A percentile compares a stretch with the other conserved stretches of the same genome.
Conservation (phyloP, 2,113 vertebrate genomes). For the Phrynosoma blainvillii region DNA sequence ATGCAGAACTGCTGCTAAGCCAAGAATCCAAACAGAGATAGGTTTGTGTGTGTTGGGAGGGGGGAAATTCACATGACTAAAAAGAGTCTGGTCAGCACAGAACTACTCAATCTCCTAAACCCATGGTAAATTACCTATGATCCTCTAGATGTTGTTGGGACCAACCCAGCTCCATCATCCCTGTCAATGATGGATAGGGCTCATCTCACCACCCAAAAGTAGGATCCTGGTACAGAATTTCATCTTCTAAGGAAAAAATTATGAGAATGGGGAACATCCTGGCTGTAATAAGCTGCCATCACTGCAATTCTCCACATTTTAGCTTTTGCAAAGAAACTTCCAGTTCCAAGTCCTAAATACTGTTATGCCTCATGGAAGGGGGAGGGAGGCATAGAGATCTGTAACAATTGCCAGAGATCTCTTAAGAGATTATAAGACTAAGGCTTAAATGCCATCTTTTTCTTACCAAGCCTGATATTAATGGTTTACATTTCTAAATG, state of each 20-base stretch:
- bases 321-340: not conserved
- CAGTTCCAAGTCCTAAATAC: not conserved
- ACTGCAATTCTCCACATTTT: not conserved
- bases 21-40: not conserved
- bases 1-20: not conserved
- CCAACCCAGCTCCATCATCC: not conserved
- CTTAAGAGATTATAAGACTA: not conserved
- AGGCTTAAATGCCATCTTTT: not conserved
- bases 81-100: not conserved
- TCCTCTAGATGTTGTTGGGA: not conserved
- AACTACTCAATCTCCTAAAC: not conserved
- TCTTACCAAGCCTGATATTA: not conserved
- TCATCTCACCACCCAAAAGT: too few relatives aligned
- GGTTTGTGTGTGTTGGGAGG: too few relatives aligned
- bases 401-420: not conserved
- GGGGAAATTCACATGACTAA: not conserved
- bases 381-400: not conserved
- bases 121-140: not conserved
- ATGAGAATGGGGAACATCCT: not conserved
- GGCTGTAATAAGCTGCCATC: not conserved
- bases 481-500: not conserved
- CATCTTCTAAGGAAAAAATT: not conserved
- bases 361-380: not conserved
- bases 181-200: not conserved
- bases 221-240: not conserved